These are phyloP conservation scores for Solenopsis invicta DNA, from an alignment of 1,140 invertebrate genomes.

Conservation along the genomic window DNA sequence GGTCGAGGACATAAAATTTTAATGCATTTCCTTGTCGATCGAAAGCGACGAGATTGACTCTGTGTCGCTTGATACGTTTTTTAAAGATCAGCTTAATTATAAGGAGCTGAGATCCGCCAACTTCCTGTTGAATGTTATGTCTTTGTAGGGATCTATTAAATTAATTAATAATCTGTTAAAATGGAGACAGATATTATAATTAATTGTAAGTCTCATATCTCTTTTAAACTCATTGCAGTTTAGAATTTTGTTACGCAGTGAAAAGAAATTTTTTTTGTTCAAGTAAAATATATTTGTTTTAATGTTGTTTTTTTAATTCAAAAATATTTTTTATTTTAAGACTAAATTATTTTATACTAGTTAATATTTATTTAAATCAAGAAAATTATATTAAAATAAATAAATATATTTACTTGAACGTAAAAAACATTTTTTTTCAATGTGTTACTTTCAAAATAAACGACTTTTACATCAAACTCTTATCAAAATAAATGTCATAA, in stretches of 20 bases:
- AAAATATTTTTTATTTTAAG: too few relatives aligned
- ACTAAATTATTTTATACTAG: too few relatives aligned
- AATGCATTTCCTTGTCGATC: constrained; percentile 46
- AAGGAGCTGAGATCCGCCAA: not conserved
- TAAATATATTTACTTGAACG: too few relatives aligned
- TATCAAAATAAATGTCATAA: not conserved
- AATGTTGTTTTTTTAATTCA: too few relatives aligned
- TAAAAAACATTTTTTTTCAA: not conserved
- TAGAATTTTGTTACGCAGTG: not conserved
- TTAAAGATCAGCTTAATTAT: not conserved
- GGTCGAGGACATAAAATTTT: constrained; percentile 49
- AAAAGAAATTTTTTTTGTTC: too few relatives aligned
- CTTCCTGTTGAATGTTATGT: not conserved
- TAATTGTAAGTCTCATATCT: not conserved
- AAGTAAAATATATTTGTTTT: too few relatives aligned
- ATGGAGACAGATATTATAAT: not conserved
- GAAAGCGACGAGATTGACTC: not conserved
- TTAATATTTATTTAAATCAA: too few relatives aligned
- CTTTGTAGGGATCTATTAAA: not conserved
- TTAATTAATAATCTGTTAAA: not conserved
- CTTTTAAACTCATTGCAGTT: not conserved
- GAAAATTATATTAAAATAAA: too few relatives aligned
- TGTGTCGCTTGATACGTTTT: not conserved
- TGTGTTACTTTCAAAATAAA: not conserved
- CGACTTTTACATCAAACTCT: not conserved